Conservation (phyloP, 2,113 vertebrate species). For the Phaetusa simplex region DNA sequence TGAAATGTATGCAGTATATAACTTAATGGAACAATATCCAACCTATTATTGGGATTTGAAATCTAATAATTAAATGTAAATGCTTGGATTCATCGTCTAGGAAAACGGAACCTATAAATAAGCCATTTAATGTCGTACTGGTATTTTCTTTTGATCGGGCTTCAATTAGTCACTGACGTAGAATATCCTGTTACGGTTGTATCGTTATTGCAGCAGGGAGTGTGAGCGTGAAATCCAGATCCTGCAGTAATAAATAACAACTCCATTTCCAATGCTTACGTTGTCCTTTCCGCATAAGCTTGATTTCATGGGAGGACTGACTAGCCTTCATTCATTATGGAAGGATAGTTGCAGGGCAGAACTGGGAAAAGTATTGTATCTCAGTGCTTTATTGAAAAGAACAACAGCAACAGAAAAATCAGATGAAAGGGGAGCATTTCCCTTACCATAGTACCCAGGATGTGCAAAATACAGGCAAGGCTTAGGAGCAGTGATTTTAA, state of each 20-base stretch:
- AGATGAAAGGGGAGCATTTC: background rate
- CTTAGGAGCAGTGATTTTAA: background rate
- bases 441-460: background rate
- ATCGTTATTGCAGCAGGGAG: background rate
- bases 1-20: background rate
- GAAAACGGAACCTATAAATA: constrained; percentile 46
- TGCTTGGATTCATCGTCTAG: constrained; percentile 68
- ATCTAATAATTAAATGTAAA: constrained; percentile 38
- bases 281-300: background rate
- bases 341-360: background rate
- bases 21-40: background rate
- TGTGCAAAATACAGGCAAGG: background rate
- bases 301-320: background rate
- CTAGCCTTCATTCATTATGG: background rate
- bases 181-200: constrained; percentile 18
- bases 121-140: background rate
- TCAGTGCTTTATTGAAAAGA: background rate
- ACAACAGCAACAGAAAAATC: background rate
- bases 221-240: background rate
- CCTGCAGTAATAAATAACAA: background rate
- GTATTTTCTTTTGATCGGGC: constrained; percentile 14
- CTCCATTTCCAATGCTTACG: background rate
- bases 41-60: constrained; percentile 41
- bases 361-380: background rate
- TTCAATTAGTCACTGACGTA: constrained; percentile 38